A percentile compares a stretch with the other conserved stretches of the same genome.
Evolutionary conservation across 2,113 vertebrate species (phyloP).

Genomic region (Nycticorax nycticorax): DNA sequence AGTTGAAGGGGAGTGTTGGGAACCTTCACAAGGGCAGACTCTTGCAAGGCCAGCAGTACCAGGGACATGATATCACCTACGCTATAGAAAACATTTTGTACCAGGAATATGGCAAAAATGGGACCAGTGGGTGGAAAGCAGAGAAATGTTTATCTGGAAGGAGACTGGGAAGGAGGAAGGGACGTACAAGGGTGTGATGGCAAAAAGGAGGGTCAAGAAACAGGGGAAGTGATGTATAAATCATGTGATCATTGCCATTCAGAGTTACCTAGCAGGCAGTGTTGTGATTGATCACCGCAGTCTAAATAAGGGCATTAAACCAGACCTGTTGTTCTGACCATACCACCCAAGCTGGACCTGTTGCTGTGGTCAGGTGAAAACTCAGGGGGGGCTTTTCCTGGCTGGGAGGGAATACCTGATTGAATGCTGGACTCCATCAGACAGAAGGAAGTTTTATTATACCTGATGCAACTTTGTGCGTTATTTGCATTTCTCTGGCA

Average conservation of each 20-base stretch:
- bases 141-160: not conserved
- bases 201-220: not conserved
- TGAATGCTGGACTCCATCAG: not conserved
- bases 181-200: fast-evolving
- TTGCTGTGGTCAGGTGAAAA: not conserved
- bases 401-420: not conserved
- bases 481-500: not conserved
- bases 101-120: not conserved
- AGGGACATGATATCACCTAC: not conserved
- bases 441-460: not conserved
- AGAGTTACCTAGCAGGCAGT: not conserved
- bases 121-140: not conserved
- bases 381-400: not conserved
- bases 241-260: fast-evolving
- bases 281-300: not conserved
- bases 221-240: not conserved
- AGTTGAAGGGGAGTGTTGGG: not conserved
- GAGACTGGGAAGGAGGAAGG: not conserved
- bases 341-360: not conserved
- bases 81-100: not conserved
- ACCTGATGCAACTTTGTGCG: not conserved
- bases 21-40: not conserved
- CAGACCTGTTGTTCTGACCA: not conserved
- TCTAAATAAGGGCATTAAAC: not conserved
- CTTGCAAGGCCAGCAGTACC: not conserved